Conservation (phyloP, 2,888 invertebrate genomes). For the Caenorhabditis uteleia region DNA sequence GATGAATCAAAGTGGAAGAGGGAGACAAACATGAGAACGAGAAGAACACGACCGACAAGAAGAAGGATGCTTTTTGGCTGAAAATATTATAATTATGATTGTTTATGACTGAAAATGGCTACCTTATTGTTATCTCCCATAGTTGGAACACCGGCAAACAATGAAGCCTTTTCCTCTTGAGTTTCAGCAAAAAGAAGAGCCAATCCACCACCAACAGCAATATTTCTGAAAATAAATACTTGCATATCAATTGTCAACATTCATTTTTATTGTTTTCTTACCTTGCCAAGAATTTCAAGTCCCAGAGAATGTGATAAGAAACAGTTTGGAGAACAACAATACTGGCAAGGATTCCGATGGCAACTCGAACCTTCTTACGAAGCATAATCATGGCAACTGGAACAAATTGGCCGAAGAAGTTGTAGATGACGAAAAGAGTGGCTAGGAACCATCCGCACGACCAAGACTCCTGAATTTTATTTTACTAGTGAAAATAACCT, state of each 20-base stretch:
- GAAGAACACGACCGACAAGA: conserved; percentile 88
- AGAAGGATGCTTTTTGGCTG: conserved; percentile 93
- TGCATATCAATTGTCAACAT: conserved; percentile 16
- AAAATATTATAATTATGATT: conserved; percentile 2
- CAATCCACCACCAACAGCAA: conserved; percentile 95
- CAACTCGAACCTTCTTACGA: conserved; percentile 81
- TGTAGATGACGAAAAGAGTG: conserved; percentile 90
- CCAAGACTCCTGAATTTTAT: conserved; percentile 72
- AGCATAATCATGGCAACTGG: conserved; percentile 95
- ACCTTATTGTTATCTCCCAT: conserved; percentile 75
- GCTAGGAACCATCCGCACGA: conserved; percentile 92
- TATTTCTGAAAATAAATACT: conserved; percentile 77
- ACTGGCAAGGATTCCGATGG: conserved; percentile 87
- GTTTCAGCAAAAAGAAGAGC: conserved; percentile 90
- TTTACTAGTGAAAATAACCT: not conserved
- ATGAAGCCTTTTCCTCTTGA: conserved; percentile 73
- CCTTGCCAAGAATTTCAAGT: conserved; percentile 89
- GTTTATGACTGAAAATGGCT: not conserved
- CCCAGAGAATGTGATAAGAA: conserved; percentile 88
- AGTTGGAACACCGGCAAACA: conserved; percentile 85
- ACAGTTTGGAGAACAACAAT: conserved; percentile 88
- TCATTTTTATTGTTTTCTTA: too few species aligned
- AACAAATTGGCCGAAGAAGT: conserved; percentile 92
- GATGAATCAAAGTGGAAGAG: conserved; percentile 85
- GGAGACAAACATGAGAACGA: conserved; percentile 98